Evolutionary conservation across 2,888 invertebrate genomes (phyloP), one percentile per base, ranked within the genome.

Genomic region (Elysia crispata): DNA sequence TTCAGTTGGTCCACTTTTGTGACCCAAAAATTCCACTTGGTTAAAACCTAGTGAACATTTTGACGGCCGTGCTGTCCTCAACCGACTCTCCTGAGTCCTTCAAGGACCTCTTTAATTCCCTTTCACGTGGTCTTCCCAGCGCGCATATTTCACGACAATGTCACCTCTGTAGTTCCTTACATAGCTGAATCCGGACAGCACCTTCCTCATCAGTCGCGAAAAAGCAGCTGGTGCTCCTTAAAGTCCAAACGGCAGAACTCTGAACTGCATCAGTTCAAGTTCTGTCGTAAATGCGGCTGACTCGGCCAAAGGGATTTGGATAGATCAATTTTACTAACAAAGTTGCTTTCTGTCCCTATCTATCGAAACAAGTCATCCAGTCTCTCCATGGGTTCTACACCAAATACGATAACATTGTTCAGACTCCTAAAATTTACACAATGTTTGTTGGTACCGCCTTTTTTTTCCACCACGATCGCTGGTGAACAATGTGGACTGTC

Each of bases 381-480:
- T 54, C 84, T 81, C 8, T 80, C 81, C 66, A 87, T 83, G 8
- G 86, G 85, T 73, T 86, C 87, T 13, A 81, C 76, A 70, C 85
- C 85, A 81, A 84, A 86, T 1, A 81, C 70, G 3, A 85, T 84
- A 1, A 83, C 57, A 18, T 64, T 67, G 67, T 87, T 87, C n/a
- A 79, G n/a, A 20, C 25, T 18, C 15, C 79, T 1, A 28, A 50
- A 79, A 31, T 79, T 75, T 20, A 41, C 75, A 74, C 75, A 76
- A 30, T 66, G 70, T 15, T 60, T 57, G 30, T 30, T 18, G 8
- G 11, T 41, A 11, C 75, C 69, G 18, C 54, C 69, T 60, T 41
- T 41, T 11, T 41, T 41, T 11, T 41, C 11, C 11, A 41, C 41
- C 41, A 41, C 41, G 3, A 41, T 11, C 11, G 41, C 11, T 41